phyloP scores from a whole-genome alignment of 2,113 vertebrate genomes.

The Promerops cafer region DNA sequence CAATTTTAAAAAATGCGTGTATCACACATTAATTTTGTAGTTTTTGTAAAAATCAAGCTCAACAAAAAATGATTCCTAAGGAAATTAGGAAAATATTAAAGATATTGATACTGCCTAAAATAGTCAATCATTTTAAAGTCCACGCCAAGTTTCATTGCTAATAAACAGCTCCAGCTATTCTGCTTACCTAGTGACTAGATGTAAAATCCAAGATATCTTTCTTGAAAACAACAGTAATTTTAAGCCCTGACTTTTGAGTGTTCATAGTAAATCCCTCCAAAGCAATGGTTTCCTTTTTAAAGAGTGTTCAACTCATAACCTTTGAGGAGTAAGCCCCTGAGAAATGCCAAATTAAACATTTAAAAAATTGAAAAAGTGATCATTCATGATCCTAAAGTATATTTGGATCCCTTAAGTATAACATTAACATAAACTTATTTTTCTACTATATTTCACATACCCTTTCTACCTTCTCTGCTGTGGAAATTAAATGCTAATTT shows the following conservation, averaged over 20 bases:
- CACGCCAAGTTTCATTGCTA: background rate
- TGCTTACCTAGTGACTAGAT: background rate
- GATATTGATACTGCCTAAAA: background rate
- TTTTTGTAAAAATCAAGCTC: background rate
- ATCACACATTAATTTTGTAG: background rate
- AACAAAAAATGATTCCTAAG: background rate
- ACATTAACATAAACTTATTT: background rate
- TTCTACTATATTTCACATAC: constrained; percentile 33
- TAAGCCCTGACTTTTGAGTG: background rate
- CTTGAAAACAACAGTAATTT: background rate
- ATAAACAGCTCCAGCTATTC: background rate
- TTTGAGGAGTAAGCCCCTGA: background rate
- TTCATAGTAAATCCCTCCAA: background rate
- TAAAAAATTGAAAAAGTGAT: background rate
- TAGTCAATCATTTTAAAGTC: background rate
- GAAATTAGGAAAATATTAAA: background rate
- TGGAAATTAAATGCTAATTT: constrained; percentile 60
- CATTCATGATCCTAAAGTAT: background rate
- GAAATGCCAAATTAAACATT: background rate
- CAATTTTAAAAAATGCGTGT: background rate
- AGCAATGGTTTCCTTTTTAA: background rate
- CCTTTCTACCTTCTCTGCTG: constrained; percentile 67
- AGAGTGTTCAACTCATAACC: background rate
- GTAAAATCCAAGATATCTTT: background rate
- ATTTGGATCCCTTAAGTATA: background rate